Base-by-base conservation (phyloP, 2,888 invertebrate species). In the Thymelicus lineola region DNA sequence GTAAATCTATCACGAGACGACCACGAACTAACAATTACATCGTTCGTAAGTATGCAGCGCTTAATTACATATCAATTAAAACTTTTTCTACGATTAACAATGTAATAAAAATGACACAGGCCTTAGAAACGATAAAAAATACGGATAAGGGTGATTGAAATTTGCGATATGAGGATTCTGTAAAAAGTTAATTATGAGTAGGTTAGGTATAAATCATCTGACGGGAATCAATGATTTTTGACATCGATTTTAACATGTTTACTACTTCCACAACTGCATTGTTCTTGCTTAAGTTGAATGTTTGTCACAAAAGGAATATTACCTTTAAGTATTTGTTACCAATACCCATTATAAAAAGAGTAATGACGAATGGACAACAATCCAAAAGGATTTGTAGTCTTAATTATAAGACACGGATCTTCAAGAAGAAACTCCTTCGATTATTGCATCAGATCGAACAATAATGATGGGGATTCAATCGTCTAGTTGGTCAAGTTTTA, bases 401-500 rank as follows among this genome's bases (percentile, higher is more conserved):
- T 42, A 10, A 9, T 42, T 42, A 10, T 42, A 10, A 10, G 10
- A 42, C 9, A 42, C 9, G 42, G 42, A 42, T 42, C 42, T 42
- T 42, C 12, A 42, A 42, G 12, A 28, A 60, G 46, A 45, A 45
- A 57, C 46, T 61, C 36, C 14, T 35, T 36, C 17, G 46, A 14
- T 59, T 59, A 15, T 42, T 50, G 58, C 46, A 66, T 28, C 65
- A 70, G 57, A 15, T 10, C n/a, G 17, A 14, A 62, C 57, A 68
- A 62, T 57, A 46, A 62, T 20, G 15, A 15, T 20, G 15, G 12
- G 15, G 50, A 72, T 58, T 67, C 68, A 53, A 69, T 76, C 73
- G 82, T 85, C 83, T 83, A 67, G 72, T 70, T 5, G 71, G 78
- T 78, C 81, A 70, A 80, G 88, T 89, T 87, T 86, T 84, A 82